These are phyloP conservation scores for Phengaris alcon DNA, from an alignment of 2,888 invertebrate species.

Conservation along the genomic window DNA sequence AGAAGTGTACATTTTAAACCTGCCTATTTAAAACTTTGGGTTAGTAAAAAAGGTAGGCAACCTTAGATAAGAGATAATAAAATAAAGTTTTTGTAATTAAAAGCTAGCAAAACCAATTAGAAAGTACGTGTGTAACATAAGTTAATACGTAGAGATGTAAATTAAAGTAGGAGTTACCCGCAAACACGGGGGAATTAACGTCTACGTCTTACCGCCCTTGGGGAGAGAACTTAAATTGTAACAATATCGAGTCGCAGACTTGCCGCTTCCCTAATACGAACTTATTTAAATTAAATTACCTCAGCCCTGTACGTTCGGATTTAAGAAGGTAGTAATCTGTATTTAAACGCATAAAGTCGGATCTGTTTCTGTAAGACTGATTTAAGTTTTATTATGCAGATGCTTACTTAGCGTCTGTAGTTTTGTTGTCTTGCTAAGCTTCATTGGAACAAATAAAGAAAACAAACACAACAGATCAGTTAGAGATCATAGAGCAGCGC, in stretches of 20 bases:
- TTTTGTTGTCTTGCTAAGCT: no score
- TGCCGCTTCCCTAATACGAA: slow-evolving; percentile 39
- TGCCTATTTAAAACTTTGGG: no score
- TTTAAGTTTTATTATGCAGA: background rate
- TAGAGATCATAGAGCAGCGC: no score
- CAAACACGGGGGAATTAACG: slow-evolving; percentile 67
- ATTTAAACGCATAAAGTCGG: background rate
- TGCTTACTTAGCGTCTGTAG: background rate
- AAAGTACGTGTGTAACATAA: slow-evolving; percentile 45
- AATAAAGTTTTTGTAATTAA: background rate
- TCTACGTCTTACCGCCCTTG: slow-evolving; percentile 49
- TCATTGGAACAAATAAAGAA: no score
- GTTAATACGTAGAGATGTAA: slow-evolving; percentile 58
- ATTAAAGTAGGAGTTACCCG: slow-evolving; percentile 60
- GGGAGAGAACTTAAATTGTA: slow-evolving; percentile 47
- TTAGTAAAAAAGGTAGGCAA: no score
- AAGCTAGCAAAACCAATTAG: slow-evolving; percentile 43
- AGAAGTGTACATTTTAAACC: no score
- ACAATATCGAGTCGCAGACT: slow-evolving; percentile 45
- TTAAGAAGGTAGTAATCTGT: slow-evolving; percentile 6
- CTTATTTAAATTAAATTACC: slow-evolving; percentile 42
- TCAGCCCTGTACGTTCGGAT: background rate
- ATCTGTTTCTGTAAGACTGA: background rate
- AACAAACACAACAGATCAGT: no score
- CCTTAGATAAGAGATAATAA: no score